Conservation (phyloP, 2,888 invertebrate genomes). For the Macrosoma leucophasiata region DNA sequence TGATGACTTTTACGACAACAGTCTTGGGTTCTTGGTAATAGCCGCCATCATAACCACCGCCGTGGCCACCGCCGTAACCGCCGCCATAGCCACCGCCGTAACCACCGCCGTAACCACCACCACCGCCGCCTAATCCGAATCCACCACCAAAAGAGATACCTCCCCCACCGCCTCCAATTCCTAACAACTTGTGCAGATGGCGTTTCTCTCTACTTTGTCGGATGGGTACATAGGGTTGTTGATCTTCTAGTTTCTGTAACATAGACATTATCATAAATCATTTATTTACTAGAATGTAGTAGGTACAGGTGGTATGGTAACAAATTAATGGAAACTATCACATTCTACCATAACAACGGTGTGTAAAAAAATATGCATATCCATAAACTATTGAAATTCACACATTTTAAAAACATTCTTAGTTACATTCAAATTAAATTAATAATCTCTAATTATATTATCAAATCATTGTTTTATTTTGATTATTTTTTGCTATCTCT, state of each 20-base stretch:
- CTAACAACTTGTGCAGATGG: slow-evolving; percentile 35
- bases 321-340: no score
- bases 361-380: no score
- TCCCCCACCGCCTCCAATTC: slow-evolving; percentile 30
- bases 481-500: no score
- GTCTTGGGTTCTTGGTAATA: slow-evolving; percentile 42
- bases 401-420: no score
- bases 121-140: slow-evolving; percentile 29
- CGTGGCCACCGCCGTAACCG: slow-evolving; percentile 26
- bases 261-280: no score
- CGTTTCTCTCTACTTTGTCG: slow-evolving; percentile 49
- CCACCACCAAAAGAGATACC: slow-evolving; percentile 33
- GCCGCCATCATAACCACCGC: slow-evolving; percentile 32
- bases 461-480: no score
- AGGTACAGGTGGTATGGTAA: no score
- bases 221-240: slow-evolving; percentile 31
- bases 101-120: slow-evolving; percentile 28
- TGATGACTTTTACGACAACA: slow-evolving; percentile 41
- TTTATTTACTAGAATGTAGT: no score
- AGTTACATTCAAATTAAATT: no score
- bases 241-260: slow-evolving; percentile 61
- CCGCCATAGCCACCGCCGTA: slow-evolving; percentile 26
- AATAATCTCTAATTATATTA: no score
- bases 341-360: no score
- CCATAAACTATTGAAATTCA: no score